phyloP scores from a whole-genome alignment of 2,797 vertebrate genomes.

The Meriones psammophilus region DNA sequence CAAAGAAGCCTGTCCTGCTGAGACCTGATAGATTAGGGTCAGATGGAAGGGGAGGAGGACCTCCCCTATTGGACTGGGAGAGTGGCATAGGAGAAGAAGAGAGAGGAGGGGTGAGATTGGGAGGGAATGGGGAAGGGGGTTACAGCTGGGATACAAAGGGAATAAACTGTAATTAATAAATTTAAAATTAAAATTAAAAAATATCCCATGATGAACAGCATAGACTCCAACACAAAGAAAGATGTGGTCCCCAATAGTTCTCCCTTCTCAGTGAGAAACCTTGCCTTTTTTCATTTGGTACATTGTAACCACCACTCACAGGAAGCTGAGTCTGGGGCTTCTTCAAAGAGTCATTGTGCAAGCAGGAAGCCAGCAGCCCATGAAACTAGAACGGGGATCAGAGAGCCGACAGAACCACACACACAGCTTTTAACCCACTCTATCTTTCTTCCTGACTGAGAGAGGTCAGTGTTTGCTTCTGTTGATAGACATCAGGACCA shows the following conservation, averaged over 20 bases:
- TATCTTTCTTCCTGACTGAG: conserved; percentile 54
- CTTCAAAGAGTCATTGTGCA: conserved; percentile 70
- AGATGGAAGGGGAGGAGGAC: too few relatives aligned
- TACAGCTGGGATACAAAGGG: too few relatives aligned
- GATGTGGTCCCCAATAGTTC: neutral
- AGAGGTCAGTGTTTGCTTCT: conserved; percentile 74
- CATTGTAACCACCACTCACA: neutral
- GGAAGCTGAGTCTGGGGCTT: conserved; percentile 55
- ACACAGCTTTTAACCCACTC: neutral
- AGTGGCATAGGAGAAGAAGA: too few relatives aligned
- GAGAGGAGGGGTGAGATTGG: too few relatives aligned
- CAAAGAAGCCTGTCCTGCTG: too few relatives aligned
- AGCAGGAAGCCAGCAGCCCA: conserved; percentile 47
- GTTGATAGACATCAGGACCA: neutral
- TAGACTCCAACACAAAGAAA: neutral
- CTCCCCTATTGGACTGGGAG: too few relatives aligned
- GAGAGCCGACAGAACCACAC: neutral
- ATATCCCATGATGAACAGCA: neutral
- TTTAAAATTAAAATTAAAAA: too few relatives aligned
- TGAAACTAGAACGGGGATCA: neutral
- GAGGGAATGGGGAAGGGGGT: too few relatives aligned
- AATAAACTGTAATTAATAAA: too few relatives aligned
- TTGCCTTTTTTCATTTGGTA: neutral
- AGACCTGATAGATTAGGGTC: too few relatives aligned
- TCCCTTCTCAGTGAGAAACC: neutral